Evolutionary conservation across 2,113 vertebrate species (phyloP).

Genomic region (Cinclus mexicanus): DNA sequence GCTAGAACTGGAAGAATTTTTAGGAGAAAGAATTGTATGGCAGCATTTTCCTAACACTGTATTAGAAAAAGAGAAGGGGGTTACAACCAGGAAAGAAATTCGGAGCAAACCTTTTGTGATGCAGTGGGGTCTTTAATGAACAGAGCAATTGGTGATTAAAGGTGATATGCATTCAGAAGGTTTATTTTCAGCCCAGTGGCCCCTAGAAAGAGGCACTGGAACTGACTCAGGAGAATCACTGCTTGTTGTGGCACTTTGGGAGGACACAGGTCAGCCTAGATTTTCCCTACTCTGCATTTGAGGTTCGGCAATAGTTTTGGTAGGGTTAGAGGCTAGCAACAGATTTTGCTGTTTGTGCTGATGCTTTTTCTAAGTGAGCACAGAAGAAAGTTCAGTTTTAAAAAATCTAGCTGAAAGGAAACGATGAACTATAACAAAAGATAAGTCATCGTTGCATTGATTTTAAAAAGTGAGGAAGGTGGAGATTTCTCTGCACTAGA

Average conservation of each 20-base stretch:
- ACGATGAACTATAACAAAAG: neutral
- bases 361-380: neutral
- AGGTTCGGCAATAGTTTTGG: neutral
- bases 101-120: neutral
- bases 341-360: neutral
- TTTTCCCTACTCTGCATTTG: neutral
- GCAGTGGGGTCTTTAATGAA: neutral
- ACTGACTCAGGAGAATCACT: neutral
- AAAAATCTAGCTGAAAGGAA: neutral
- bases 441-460: neutral
- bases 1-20: neutral
- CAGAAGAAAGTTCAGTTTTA: neutral
- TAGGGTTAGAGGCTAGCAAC: neutral
- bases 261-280: neutral
- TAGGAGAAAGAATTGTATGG: neutral
- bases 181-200: neutral
- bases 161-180: neutral
- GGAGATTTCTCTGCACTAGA: neutral
- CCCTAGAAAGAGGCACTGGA: neutral
- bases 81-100: neutral
- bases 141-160: neutral
- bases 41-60: neutral
- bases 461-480: conserved; percentile 22
- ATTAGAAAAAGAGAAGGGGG: neutral
- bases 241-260: neutral